Evolutionary conservation across 2,888 invertebrate species (phyloP).

Genomic region (Labia minor): DNA sequence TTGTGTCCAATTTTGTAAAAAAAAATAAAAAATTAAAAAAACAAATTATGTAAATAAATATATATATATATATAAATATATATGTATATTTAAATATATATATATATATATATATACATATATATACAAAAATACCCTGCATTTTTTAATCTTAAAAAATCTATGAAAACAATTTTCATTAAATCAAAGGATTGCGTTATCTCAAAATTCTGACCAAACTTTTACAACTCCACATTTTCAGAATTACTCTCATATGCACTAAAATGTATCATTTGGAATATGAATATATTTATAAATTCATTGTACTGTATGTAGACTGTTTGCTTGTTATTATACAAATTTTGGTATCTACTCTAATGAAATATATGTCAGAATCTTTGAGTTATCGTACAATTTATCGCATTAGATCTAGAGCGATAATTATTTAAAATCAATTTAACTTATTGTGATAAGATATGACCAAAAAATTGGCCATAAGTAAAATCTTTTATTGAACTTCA

Average conservation of each 20-base stretch:
- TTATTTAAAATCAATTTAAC: slow-evolving; percentile 13
- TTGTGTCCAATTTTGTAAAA: slow-evolving; percentile 4
- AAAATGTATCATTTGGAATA: slow-evolving; percentile 8
- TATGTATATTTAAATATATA: too few relatives aligned
- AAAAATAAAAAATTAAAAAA: background rate
- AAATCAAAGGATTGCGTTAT: background rate
- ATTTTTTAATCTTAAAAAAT: background rate
- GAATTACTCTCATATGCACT: background rate
- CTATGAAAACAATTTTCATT: background rate
- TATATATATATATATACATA: too few relatives aligned
- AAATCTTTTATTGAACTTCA: background rate
- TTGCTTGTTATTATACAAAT: background rate
- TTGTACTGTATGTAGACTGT: background rate
- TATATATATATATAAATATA: too few relatives aligned
- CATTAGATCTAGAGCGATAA: slow-evolving; percentile 13
- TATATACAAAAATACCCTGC: background rate
- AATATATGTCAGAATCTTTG: slow-evolving; percentile 3
- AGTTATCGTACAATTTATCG: background rate
- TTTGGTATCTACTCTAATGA: background rate
- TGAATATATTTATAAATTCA: background rate
- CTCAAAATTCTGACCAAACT: slow-evolving; percentile 13
- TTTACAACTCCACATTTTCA: background rate
- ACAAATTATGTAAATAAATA: too few relatives aligned
- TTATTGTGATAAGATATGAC: slow-evolving; percentile 5
- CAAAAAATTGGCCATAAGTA: slow-evolving; percentile 7